Conservation (phyloP, 2,113 vertebrate species). For the Serinus canaria region DNA sequence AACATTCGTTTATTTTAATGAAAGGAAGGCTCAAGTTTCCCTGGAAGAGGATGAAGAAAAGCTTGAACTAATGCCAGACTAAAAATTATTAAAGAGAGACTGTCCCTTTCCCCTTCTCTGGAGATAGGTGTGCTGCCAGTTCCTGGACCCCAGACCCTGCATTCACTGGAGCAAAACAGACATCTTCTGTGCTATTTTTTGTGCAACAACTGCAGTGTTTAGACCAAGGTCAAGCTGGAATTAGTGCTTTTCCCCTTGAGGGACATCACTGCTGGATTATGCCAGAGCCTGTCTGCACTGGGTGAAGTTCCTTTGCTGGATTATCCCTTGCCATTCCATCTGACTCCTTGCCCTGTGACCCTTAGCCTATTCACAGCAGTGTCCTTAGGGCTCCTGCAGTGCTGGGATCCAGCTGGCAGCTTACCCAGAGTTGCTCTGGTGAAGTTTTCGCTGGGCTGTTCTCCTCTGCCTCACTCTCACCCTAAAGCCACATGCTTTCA, state of each 20-base stretch:
- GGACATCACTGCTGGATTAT: background rate
- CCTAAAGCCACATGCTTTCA: background rate
- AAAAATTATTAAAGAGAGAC: background rate
- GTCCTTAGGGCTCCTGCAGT: background rate
- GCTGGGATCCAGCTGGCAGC: background rate
- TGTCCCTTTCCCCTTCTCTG: background rate
- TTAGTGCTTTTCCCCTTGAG: background rate
- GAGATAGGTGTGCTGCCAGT: background rate
- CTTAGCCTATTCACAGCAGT: background rate
- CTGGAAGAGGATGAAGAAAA: conserved; percentile 21
- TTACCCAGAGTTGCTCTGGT: background rate
- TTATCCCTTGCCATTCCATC: background rate
- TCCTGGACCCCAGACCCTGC: background rate
- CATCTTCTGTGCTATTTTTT: background rate
- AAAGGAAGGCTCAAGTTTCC: conserved; percentile 5
- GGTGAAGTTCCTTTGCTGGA: background rate
- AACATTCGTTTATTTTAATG: conserved; percentile 5
- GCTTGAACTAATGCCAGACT: background rate
- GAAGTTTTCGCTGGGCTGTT: background rate
- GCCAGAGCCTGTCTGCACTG: background rate
- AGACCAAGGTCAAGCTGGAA: background rate
- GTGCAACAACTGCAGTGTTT: background rate
- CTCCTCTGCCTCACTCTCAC: background rate
- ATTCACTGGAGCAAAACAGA: background rate
- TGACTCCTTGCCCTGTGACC: background rate